Conservation (phyloP, 2,797 vertebrate genomes). For the Pseudomugil tenellus region DNA sequence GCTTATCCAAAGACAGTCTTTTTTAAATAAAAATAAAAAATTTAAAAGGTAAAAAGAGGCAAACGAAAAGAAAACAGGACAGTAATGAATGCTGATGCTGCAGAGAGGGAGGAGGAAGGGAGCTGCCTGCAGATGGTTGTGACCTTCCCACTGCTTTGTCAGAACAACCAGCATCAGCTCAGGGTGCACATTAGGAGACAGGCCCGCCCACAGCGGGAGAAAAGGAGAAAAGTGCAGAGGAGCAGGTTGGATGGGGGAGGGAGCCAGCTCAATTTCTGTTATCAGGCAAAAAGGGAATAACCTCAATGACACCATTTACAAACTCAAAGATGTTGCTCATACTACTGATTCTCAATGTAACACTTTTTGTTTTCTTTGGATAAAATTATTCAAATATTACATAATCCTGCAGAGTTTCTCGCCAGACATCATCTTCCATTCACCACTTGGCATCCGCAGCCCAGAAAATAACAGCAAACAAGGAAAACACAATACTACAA, state of each 20-base stretch:
- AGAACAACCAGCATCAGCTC: slow-evolving; percentile 63
- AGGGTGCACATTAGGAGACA: slow-evolving; percentile 49
- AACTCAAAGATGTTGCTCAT: too few species aligned
- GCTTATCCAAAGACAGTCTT: slow-evolving; percentile 46
- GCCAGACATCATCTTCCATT: not conserved
- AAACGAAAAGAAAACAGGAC: slow-evolving; percentile 24
- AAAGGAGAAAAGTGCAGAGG: slow-evolving; percentile 51
- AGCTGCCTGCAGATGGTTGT: slow-evolving; percentile 55
- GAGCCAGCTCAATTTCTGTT: slow-evolving; percentile 46
- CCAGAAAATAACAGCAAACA: not conserved
- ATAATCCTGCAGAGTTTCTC: not conserved
- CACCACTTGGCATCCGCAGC: not conserved
- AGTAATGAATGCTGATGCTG: slow-evolving; percentile 15
- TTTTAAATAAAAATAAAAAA: slow-evolving; percentile 26
- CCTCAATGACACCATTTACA: slow-evolving; percentile 17
- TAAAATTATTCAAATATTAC: not conserved
- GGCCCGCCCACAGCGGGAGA: slow-evolving; percentile 69
- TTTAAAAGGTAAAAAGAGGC: slow-evolving; percentile 2
- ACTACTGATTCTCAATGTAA: too few species aligned
- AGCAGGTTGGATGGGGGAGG: slow-evolving; percentile 61
- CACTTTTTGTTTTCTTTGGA: too few species aligned
- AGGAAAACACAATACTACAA: not conserved
- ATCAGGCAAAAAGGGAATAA: slow-evolving; percentile 64
- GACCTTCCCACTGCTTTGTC: slow-evolving; percentile 74
- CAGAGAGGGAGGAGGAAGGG: slow-evolving; percentile 14